Conservation (phyloP, 2,888 invertebrate genomes). For the Chrysolina americana region DNA sequence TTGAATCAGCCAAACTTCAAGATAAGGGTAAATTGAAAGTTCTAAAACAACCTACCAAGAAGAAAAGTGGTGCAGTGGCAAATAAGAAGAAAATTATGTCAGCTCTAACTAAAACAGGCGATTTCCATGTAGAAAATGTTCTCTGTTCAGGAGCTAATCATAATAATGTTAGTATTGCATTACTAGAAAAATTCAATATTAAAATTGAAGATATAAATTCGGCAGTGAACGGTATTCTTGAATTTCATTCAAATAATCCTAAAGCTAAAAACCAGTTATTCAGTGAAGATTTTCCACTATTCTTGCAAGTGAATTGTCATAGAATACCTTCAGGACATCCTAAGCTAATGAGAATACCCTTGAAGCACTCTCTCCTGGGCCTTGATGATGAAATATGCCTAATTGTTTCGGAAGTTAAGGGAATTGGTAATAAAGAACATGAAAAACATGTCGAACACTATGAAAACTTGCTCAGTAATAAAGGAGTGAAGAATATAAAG, state of each 20-base stretch:
- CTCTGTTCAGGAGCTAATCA: background rate
- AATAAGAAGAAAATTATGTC: background rate
- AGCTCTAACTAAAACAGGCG: background rate
- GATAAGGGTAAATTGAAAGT: background rate
- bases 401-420: constrained; percentile 84
- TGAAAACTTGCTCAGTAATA: constrained; percentile 76
- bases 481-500: constrained; percentile 76
- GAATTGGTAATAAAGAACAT: constrained; percentile 79
- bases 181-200: constrained; percentile 5
- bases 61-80: background rate
- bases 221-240: constrained; percentile 55
- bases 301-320: constrained; percentile 75
- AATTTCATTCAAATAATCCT: constrained; percentile 61
- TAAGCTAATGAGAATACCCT: constrained; percentile 75
- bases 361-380: constrained; percentile 77
- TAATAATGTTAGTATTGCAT: background rate
- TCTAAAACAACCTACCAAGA: background rate
- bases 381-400: constrained; percentile 81
- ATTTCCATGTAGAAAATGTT: background rate
- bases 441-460: constrained; percentile 83
- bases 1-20: background rate
- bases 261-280: constrained; percentile 70
- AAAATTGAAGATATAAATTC: background rate
- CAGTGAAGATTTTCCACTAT: constrained; percentile 73
- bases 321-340: constrained; percentile 76